Evolutionary conservation across 2,888 invertebrate genomes (phyloP).

Genomic region (Andrena bucephala): DNA sequence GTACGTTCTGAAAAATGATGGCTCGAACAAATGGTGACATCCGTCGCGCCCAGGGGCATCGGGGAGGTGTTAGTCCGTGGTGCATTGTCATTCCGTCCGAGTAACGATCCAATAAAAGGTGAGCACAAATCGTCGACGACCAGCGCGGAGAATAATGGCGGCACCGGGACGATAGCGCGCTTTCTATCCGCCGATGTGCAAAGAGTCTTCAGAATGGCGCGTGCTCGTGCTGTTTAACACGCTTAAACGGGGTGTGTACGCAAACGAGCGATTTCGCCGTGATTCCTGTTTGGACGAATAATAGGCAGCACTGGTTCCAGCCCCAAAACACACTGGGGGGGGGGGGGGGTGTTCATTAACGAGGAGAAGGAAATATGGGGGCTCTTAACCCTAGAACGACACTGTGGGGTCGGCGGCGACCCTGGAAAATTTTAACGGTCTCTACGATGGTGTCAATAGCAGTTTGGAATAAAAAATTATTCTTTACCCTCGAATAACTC

Average conservation of each 20-base stretch:
- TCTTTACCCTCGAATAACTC: too few relatives aligned
- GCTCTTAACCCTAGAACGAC: not conserved
- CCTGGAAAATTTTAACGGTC: not conserved
- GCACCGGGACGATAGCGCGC: slow-evolving; percentile 28
- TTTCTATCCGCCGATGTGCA: slow-evolving; percentile 43
- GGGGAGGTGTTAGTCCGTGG: slow-evolving; percentile 49
- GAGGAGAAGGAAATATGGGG: not conserved
- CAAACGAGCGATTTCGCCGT: slow-evolving; percentile 14
- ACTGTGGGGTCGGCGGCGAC: not conserved
- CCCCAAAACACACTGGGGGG: not conserved
- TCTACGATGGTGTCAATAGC: not conserved
- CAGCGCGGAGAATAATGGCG: slow-evolving; percentile 59
- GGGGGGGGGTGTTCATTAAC: slow-evolving; percentile 31
- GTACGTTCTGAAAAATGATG: slow-evolving; percentile 78
- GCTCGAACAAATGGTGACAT: slow-evolving; percentile 77
- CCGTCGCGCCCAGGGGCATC: slow-evolving; percentile 72
- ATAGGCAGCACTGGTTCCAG: slow-evolving; percentile 10
- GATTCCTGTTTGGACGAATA: slow-evolving; percentile 48
- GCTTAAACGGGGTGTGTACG: slow-evolving; percentile 17
- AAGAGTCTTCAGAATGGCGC: slow-evolving; percentile 33
- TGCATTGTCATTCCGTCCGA: slow-evolving; percentile 69
- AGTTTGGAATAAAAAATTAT: not conserved
- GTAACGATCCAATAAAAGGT: slow-evolving; percentile 77
- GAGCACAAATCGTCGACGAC: slow-evolving; percentile 69
- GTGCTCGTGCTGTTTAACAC: slow-evolving; percentile 8